Conservation (phyloP, 2,888 invertebrate genomes). For the Laothoe populi region DNA sequence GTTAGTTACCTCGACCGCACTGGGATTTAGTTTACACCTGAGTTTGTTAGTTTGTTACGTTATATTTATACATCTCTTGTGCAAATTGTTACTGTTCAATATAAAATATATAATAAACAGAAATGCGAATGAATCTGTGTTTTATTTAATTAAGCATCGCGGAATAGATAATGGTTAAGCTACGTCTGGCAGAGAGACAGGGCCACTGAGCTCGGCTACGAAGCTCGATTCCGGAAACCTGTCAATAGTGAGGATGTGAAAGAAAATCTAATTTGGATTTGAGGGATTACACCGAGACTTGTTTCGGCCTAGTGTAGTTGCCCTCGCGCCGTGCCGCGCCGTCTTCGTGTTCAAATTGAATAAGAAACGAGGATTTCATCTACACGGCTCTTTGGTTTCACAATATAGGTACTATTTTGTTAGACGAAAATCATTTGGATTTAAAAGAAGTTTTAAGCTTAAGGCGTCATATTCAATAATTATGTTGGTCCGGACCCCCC, state of each 20-base stretch:
- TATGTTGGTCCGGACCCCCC: no score
- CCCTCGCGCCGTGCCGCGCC: conserved; percentile 43
- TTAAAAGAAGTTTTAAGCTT: background rate
- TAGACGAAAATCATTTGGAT: conserved; percentile 1
- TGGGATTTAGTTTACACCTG: no score
- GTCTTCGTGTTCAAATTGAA: conserved; percentile 70
- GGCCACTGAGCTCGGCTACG: conserved; percentile 33
- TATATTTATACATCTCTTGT: no score
- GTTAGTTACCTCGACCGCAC: no score
- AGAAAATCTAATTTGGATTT: conserved; percentile 85
- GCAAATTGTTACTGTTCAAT: background rate
- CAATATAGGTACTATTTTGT: conserved; percentile 44
- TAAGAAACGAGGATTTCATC: conserved; percentile 63
- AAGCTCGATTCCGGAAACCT: conserved; percentile 57
- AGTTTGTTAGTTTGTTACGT: no score
- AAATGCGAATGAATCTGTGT: conserved; percentile 32
- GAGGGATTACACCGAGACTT: conserved; percentile 80
- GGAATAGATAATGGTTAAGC: conserved; percentile 59
- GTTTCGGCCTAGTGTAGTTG: conserved; percentile 79
- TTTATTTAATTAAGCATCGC: conserved; percentile 62
- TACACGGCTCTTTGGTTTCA: conserved; percentile 58
- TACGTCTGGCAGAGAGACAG: conserved; percentile 32
- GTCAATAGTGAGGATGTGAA: conserved; percentile 79
- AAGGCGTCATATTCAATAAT: background rate
- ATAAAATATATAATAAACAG: background rate